Percentiles rank a stretch among this genome's conserved stretches.
phyloP scores from a whole-genome alignment of 2,113 vertebrate species.

The Halcyon senegalensis region DNA sequence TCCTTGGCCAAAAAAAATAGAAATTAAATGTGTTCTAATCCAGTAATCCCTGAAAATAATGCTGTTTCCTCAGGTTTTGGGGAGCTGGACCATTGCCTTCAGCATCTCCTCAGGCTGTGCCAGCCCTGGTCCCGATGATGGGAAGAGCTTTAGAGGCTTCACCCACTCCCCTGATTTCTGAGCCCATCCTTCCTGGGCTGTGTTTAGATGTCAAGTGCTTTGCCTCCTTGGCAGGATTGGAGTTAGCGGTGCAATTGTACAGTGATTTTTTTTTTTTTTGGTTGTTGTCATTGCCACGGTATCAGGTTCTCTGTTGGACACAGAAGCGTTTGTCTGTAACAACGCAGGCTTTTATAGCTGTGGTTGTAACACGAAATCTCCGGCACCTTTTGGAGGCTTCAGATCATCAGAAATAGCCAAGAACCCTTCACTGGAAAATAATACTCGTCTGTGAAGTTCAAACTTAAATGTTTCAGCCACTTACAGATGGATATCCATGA shows the following conservation, averaged over 20 bases:
- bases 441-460: neutral
- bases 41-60: neutral
- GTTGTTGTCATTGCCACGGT: neutral
- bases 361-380: neutral
- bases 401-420: neutral
- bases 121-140: fast-evolving
- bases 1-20: neutral
- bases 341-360: neutral
- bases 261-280: neutral
- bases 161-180: fast-evolving
- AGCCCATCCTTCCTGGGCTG: neutral
- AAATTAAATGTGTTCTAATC: neutral
- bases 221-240: neutral
- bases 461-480: neutral
- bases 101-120: fast-evolving
- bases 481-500: fast-evolving
- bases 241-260: neutral
- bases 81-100: neutral
- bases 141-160: neutral
- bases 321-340: neutral
- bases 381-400: neutral
- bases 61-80: neutral
- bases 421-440: neutral
- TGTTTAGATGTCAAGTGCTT: neutral
- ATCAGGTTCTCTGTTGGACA: neutral